These are phyloP conservation scores for Neofelis nebulosa DNA, from an alignment of 2,113 vertebrate species.

Conservation along the genomic window DNA sequence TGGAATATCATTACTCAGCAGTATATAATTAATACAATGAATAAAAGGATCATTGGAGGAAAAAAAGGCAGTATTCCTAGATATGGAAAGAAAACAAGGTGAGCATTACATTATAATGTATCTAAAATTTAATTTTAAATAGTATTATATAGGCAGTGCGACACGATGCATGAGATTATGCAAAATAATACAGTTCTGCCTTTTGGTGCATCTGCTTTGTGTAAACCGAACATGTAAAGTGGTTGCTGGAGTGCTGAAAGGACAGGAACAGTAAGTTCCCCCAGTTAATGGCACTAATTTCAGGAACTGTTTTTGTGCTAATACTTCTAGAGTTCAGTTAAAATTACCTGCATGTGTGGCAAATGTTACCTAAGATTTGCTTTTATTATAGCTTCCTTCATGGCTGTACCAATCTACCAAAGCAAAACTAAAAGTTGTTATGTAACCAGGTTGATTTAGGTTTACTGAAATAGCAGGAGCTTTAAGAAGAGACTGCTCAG, in stretches of 20 bases:
- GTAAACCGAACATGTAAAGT: neutral
- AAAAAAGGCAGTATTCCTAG: neutral
- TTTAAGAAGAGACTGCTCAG: neutral
- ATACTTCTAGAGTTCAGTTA: neutral
- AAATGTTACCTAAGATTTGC: conserved; percentile 11
- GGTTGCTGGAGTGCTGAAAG: neutral
- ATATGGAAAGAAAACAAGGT: neutral
- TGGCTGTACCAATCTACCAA: neutral
- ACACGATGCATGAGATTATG: neutral
- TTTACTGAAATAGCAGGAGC: neutral
- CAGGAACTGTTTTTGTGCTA: neutral
- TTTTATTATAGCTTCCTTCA: neutral
- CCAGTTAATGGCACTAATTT: neutral
- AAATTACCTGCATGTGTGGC: neutral
- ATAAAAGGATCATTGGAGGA: neutral
- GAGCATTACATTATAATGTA: neutral
- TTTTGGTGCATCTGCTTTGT: neutral
- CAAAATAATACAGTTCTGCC: neutral
- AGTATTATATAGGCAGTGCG: neutral
- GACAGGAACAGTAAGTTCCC: neutral
- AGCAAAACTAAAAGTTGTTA: neutral
- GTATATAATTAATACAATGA: neutral
- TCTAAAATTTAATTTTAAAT: conserved; percentile 10
- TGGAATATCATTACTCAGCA: neutral
- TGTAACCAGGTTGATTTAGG: neutral